Evolutionary conservation across 2,888 invertebrate genomes (phyloP).

Genomic region (Zelleria hepariella): DNA sequence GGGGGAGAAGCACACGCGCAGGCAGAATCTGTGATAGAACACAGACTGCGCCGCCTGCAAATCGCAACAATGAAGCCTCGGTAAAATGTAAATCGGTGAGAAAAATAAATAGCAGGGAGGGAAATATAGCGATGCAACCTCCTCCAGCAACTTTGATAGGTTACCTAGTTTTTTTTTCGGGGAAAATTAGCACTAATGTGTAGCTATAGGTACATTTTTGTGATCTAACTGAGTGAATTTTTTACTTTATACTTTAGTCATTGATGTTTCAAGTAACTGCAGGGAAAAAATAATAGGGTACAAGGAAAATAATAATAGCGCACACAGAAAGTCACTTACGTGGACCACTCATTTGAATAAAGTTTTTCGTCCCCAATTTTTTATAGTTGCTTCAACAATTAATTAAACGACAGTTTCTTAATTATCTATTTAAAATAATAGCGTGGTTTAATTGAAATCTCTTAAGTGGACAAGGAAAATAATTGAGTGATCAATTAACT

Average conservation of each 20-base stretch:
- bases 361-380: slow-evolving; percentile 52
- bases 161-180: too few relatives aligned
- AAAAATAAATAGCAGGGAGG: slow-evolving; percentile 60
- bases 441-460: slow-evolving; percentile 60
- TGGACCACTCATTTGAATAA: slow-evolving; percentile 65
- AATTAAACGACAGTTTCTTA: slow-evolving; percentile 62
- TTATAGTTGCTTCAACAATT: slow-evolving; percentile 51
- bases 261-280: not conserved
- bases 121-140: slow-evolving; percentile 59
- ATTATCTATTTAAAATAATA: slow-evolving; percentile 65
- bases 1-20: too few relatives aligned
- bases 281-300: not conserved
- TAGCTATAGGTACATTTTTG: not conserved
- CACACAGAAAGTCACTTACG: slow-evolving; percentile 58
- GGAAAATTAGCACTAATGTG: too few relatives aligned
- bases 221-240: not conserved
- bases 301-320: slow-evolving; percentile 58
- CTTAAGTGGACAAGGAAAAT: slow-evolving; percentile 61
- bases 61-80: too few relatives aligned
- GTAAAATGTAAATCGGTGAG: too few relatives aligned
- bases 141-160: too few relatives aligned
- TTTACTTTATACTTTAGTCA: too few relatives aligned
- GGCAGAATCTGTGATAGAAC: too few relatives aligned
- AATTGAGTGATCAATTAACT: slow-evolving; percentile 65
- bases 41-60: not conserved